Evolutionary conservation across 2,113 vertebrate species (phyloP).

Genomic region (Hystrix brachyura): DNA sequence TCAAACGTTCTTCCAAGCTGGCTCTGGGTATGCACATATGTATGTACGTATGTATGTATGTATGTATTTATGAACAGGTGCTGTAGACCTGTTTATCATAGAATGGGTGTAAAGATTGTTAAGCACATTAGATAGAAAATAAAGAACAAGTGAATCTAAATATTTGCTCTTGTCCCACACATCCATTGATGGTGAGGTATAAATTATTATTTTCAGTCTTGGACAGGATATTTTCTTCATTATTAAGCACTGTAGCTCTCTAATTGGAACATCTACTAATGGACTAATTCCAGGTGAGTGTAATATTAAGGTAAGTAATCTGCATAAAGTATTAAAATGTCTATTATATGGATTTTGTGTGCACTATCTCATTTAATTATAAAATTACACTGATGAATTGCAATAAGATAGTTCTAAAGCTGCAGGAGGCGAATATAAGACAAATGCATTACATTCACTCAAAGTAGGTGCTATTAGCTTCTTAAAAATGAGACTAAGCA

Average conservation of each 20-base stretch:
- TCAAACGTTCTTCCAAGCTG: constrained; percentile 88
- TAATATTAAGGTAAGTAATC: constrained; percentile 24
- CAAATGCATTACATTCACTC: not conserved
- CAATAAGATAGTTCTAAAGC: not conserved
- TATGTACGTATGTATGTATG: constrained; percentile 63
- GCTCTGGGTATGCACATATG: constrained; percentile 83
- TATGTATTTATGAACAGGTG: not conserved
- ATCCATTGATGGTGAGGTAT: not conserved
- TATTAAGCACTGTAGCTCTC: not conserved
- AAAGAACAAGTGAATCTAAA: constrained; percentile 33
- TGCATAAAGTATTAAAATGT: not conserved
- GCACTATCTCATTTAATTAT: constrained; percentile 42
- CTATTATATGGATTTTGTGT: not conserved
- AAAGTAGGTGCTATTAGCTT: not conserved
- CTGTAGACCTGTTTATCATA: constrained; percentile 44
- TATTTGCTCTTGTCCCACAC: constrained; percentile 11
- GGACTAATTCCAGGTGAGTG: not conserved
- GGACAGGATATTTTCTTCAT: not conserved
- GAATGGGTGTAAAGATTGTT: not conserved
- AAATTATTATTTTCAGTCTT: not conserved
- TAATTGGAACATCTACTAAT: not conserved
- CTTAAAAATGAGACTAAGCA: not conserved
- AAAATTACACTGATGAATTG: not conserved
- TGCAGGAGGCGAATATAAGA: not conserved
- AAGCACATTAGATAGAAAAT: constrained; percentile 21